Evolutionary conservation across 2,113 vertebrate species (phyloP), one percentile per base, ranked within the genome.

Genomic region (Eulemur macaco): DNA sequence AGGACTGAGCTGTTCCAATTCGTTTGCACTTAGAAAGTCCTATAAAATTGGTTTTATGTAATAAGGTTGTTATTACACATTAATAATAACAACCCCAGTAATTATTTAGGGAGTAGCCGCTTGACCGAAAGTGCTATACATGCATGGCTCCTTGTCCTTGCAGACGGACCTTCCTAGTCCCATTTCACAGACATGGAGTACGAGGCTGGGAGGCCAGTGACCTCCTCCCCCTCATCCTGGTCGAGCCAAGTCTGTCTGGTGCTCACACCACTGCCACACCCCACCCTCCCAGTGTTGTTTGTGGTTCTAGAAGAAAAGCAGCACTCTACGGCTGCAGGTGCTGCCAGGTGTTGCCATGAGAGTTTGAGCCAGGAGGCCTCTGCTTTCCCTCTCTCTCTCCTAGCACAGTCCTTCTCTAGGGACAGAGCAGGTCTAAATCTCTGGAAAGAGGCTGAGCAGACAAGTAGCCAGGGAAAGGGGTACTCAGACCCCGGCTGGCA

Each of bases 91-190:
- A 18, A 14, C 15, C 13, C 34, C 5, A 34, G 10, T 29, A 14
- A 10, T 8, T 11, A 34, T 7, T 5, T 23, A 0, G 1, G 8
- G 39, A 34, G 14, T 0, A 5, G 8, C 52, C 3, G 0, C 42
- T 6, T 63, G 42, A 50, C 11, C 23, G 14, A 23, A 31, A 58
- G 47, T 12, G 20, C 37, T 9, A 1, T 8, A 6, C 56, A 6
- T 1, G n/a, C 63, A 4, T 5, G 2, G 39, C 1, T 56, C 68
- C 37, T 34, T 14, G 12, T 9, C 29, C 81, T 12, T 8, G 15
- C 31, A 1, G 4, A 0, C 0, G 7, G 37, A 11, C 15, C 5
- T 13, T 27, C 0, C 23, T 8, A 8, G 23, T 54, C n/a, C 18
- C 73, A 1, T 7, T 31, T n/a, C 39, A 52, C 31, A 64, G 60